phyloP scores from a whole-genome alignment of 2,888 invertebrate genomes.

The Ophion ventricosus region DNA sequence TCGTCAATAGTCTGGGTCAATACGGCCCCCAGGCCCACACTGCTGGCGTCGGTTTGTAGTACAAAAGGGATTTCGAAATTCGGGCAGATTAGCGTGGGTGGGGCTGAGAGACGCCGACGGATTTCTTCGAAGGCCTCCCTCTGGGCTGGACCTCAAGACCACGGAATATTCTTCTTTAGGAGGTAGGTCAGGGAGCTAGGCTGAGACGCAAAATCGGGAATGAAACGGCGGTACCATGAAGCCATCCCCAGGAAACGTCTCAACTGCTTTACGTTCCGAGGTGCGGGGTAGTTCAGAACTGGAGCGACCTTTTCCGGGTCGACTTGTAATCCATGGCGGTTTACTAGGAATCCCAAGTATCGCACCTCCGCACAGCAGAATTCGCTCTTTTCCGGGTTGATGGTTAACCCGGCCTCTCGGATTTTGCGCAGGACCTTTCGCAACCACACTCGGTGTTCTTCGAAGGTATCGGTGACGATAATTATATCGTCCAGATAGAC shows the following conservation, averaged over 20 bases:
- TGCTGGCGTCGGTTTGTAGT: slow-evolving; percentile 62
- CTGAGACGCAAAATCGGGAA: slow-evolving; percentile 16
- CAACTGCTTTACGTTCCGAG: slow-evolving; percentile 28
- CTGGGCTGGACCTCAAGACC: slow-evolving; percentile 42
- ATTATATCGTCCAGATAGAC: slow-evolving; percentile 66
- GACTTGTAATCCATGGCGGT: not conserved
- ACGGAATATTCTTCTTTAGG: slow-evolving; percentile 2
- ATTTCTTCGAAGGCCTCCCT: slow-evolving; percentile 47
- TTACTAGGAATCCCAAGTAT: slow-evolving; percentile 38
- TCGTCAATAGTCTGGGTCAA: slow-evolving; percentile 57
- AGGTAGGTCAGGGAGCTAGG: slow-evolving; percentile 15
- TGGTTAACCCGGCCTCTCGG: slow-evolving; percentile 69
- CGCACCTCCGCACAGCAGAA: slow-evolving; percentile 7
- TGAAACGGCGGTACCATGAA: slow-evolving; percentile 44
- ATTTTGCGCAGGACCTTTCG: slow-evolving; percentile 67
- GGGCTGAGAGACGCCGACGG: slow-evolving; percentile 24
- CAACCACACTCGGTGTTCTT: slow-evolving; percentile 52
- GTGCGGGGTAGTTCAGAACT: not conserved
- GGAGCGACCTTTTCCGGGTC: slow-evolving; percentile 35
- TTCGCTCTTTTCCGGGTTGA: slow-evolving; percentile 38
- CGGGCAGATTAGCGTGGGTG: slow-evolving; percentile 63
- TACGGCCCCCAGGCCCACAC: slow-evolving; percentile 56
- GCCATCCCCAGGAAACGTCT: slow-evolving; percentile 30
- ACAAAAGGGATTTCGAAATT: slow-evolving; percentile 59
- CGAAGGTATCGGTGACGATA: slow-evolving; percentile 53